phyloP scores from a whole-genome alignment of 2,888 invertebrate species.

The Patella depressa region DNA sequence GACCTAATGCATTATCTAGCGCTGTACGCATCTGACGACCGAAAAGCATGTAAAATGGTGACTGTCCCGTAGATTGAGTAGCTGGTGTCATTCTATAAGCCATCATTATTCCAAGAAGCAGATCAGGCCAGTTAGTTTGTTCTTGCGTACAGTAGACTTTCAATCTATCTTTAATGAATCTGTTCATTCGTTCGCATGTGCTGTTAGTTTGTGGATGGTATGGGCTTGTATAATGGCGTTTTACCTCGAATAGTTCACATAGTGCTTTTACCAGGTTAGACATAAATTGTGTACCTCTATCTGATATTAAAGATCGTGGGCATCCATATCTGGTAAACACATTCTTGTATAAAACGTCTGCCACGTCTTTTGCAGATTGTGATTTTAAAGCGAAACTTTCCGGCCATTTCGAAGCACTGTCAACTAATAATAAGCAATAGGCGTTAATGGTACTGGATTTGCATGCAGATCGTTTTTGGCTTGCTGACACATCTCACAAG shows the following conservation, averaged over 20 bases:
- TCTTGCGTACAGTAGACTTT: conserved; percentile 2
- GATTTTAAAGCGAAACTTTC: conserved; percentile 24
- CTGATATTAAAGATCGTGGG: conserved; percentile 28
- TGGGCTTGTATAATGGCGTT: neutral
- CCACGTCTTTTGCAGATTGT: conserved; percentile 16
- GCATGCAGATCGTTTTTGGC: conserved; percentile 22
- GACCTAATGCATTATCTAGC: neutral
- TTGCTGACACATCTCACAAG: conserved; percentile 31
- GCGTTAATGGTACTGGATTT: conserved; percentile 28
- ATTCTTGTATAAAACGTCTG: conserved; percentile 11
- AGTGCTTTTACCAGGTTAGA: conserved; percentile 23
- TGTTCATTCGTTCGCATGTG: conserved; percentile 20
- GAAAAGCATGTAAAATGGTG: conserved; percentile 21
- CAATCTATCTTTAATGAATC: conserved; percentile 13
- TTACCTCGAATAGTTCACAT: conserved; percentile 17
- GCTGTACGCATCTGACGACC: conserved; percentile 19
- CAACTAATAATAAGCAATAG: conserved; percentile 25
- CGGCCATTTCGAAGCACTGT: conserved; percentile 11
- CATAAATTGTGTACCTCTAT: conserved; percentile 36
- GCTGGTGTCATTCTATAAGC: conserved; percentile 17
- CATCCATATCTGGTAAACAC: conserved; percentile 30
- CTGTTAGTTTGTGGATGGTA: conserved; percentile 22
- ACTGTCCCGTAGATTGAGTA: conserved; percentile 16
- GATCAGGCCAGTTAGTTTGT: conserved; percentile 11
- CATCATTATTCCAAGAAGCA: conserved; percentile 20